Base-by-base conservation (phyloP, 1,140 invertebrate genomes). In the Neodiprion fabricii region DNA sequence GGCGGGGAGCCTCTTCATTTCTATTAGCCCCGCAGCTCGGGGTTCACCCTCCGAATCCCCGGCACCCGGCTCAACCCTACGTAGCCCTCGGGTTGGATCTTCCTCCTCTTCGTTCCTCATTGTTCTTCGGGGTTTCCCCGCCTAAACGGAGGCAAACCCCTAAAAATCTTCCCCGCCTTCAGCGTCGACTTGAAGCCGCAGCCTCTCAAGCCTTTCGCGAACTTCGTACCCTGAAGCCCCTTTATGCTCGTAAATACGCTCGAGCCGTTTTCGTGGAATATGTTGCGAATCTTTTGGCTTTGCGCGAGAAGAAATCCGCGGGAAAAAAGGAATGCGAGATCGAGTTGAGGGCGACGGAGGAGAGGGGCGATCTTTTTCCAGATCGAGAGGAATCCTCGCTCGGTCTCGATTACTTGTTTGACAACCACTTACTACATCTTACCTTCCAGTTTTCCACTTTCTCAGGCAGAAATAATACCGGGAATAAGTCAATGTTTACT, bases 1-100 rank as follows among this genome's bases (percentile, higher is more conserved):
- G 80, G 80, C 76, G 79, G 80, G 65, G 76, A 23, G 28, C 75
- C 80, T 78, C 80, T 83, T 80, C 77, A 76, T 81, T 81, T 82
- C 81, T 82, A 79, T 82, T 82, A 82, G 76, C 79, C 70, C 73
- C 75, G 75, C 80, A 76, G 75, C 80, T 77, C 76, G 76, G 72
- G 76, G 72, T 75, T 74, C 71, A 75, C 76, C 75, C 75, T 69
- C 72, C 72, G 76, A 75, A 77, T 76, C 71, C 48, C 7, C 70
- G 21, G 48, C 75, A 66, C 77, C 67, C 28, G 23, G 11, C 67
- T 23, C 11, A 21, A 69, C 67, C 75, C 70, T 74, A 23, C 75
- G 69, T 72, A 76, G 72, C 80, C 73, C 53, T 14, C 69, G 50
- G 75, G 65, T 74, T 28, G 72, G 74, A 74, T 74, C 79, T 77